phyloP scores from a whole-genome alignment of 2,797 vertebrate species.

The Potorous gilbertii region DNA sequence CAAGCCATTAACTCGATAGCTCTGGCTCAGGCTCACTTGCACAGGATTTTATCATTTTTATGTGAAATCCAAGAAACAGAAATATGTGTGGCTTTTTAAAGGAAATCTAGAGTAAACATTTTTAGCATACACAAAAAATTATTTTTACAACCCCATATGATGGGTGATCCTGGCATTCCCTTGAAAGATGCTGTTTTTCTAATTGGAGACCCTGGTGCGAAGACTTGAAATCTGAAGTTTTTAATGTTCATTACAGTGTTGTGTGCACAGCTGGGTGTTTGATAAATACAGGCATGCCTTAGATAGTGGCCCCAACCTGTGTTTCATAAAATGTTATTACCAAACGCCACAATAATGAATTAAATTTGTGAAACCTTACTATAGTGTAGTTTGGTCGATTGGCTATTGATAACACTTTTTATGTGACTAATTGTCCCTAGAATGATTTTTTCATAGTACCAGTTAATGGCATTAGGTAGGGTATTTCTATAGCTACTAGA shows the following conservation, averaged over 20 bases:
- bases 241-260: neutral
- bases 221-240: slow-evolving; percentile 3
- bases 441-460: neutral
- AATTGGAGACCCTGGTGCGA: neutral
- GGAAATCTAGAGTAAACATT: slow-evolving; percentile 42
- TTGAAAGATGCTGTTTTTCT: neutral
- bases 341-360: neutral
- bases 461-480: neutral
- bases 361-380: neutral
- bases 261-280: neutral
- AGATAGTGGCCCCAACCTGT: neutral
- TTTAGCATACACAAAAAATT: neutral
- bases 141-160: neutral
- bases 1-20: slow-evolving; percentile 86
- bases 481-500: neutral
- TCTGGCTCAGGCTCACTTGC: slow-evolving; percentile 36
- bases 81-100: slow-evolving; percentile 33
- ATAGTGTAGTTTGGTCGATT: neutral
- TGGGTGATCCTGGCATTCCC: neutral
- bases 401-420: neutral
- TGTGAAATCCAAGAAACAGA: slow-evolving; percentile 33
- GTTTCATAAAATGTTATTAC: neutral
- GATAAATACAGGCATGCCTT: neutral
- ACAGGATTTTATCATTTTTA: slow-evolving; percentile 51
- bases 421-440: neutral